Percentiles rank a stretch among this genome's conserved stretches.
phyloP scores from a whole-genome alignment of 2,113 vertebrate genomes.

The Oncorhynchus gorbuscha region DNA sequence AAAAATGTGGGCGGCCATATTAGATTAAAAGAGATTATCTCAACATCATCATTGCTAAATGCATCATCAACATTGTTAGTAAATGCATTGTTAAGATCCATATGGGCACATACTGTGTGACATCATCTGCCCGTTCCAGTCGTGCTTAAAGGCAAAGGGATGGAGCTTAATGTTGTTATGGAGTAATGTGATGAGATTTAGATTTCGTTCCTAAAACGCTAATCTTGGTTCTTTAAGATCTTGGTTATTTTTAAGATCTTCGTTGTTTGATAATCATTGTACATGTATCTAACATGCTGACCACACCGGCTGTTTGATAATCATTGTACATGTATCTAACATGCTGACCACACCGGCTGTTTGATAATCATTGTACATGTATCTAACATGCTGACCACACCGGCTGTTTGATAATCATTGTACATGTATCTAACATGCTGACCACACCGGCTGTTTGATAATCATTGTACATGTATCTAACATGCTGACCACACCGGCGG shows the following conservation, averaged over 20 bases:
- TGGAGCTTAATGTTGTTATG: constrained; percentile 52
- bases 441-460: no score
- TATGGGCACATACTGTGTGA: constrained; percentile 24
- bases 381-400: no score
- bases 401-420: constrained; percentile 36
- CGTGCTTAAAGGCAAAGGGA: constrained; percentile 66
- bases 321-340: constrained; percentile 2
- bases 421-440: constrained; percentile 16
- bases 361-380: not conserved
- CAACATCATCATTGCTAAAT: constrained; percentile 22
- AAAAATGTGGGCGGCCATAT: constrained; percentile 47
- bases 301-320: no score
- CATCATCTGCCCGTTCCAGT: constrained; percentile 46
- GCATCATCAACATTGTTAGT: not conserved
- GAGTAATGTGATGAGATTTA: constrained; percentile 41
- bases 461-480: constrained; percentile 1
- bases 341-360: no score
- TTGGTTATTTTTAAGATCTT: constrained; percentile 10
- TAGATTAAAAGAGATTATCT: constrained; percentile 45
- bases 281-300: constrained; percentile 13
- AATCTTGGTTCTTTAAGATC: constrained; percentile 33
- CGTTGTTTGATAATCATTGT: constrained; percentile 32
- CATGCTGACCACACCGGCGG: no score
- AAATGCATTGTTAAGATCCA: not conserved
- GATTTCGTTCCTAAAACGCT: constrained; percentile 37